Evolutionary conservation across 2,797 vertebrate species (phyloP).

Genomic region (Pristis pectinata): DNA sequence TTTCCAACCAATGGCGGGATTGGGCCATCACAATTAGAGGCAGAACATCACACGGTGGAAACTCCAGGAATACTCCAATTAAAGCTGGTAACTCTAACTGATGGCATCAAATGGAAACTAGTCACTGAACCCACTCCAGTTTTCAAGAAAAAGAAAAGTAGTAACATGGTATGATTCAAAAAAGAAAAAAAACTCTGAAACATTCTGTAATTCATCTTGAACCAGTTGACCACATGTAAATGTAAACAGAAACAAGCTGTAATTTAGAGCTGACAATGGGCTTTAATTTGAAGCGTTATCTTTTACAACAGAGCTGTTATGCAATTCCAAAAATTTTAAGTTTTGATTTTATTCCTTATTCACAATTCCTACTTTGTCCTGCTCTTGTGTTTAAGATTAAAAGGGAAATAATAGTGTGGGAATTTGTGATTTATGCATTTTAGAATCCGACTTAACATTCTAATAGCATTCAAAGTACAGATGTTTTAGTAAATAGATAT

Average conservation of each 20-base stretch:
- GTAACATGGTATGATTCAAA: background rate
- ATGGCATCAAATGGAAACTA: background rate
- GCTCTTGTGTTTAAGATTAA: too few species aligned
- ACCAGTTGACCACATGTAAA: background rate
- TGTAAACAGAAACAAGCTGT: background rate
- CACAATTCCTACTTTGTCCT: too few species aligned
- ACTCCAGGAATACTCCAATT: background rate
- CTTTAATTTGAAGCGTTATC: too few species aligned
- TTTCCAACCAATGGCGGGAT: background rate
- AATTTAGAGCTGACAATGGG: too few species aligned
- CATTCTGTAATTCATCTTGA: background rate
- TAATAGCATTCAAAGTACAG: background rate
- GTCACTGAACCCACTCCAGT: background rate
- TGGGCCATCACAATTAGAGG: background rate
- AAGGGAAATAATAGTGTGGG: too few species aligned
- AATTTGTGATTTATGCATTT: background rate
- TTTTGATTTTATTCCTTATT: too few species aligned
- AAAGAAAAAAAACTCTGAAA: background rate
- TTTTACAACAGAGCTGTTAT: too few species aligned
- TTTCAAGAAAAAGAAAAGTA: background rate
- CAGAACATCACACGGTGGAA: too few species aligned
- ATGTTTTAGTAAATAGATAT: background rate
- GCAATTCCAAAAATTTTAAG: too few species aligned
- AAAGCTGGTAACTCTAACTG: background rate
- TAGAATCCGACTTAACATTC: background rate